phyloP scores from a whole-genome alignment of 2,888 invertebrate species.

The Podabrus alpinus region DNA sequence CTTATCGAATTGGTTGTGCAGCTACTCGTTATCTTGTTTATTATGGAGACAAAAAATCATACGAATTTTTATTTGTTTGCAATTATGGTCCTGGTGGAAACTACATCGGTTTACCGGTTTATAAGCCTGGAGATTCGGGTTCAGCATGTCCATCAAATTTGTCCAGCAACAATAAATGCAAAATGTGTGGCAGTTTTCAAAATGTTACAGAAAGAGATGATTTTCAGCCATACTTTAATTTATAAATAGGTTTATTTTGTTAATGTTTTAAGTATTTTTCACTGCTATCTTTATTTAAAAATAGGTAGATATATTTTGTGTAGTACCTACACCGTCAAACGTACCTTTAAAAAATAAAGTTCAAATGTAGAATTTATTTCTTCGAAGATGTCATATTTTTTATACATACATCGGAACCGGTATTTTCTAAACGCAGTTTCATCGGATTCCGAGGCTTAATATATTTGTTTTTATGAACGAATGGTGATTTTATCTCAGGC shows the following conservation, averaged over 20 bases:
- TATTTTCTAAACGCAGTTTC: too few species aligned
- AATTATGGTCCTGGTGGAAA: conserved; percentile 53
- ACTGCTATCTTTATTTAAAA: neutral
- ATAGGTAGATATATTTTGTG: neutral
- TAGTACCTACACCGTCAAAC: neutral
- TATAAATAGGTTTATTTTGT: neutral
- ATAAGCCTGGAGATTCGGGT: conserved; percentile 45
- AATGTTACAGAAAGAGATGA: conserved; percentile 8
- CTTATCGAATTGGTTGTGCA: conserved; percentile 49
- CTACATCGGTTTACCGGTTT: conserved; percentile 47
- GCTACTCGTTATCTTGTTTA: conserved; percentile 42
- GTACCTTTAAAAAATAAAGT: neutral
- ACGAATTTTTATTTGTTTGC: conserved; percentile 48
- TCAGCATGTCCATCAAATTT: conserved; percentile 39
- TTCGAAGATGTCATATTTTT: too few species aligned
- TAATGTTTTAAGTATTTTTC: neutral
- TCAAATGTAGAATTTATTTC: neutral
- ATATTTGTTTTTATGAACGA: too few species aligned
- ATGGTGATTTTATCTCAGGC: too few species aligned
- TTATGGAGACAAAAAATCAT: conserved; percentile 36
- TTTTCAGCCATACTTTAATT: conserved; percentile 12
- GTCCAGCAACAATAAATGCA: conserved; percentile 40
- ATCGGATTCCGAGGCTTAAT: too few species aligned
- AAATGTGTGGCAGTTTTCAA: conserved; percentile 41
- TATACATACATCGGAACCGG: too few species aligned